Evolutionary conservation across 64 coral and sea anemone species (phyloP).

Genomic region (Dendronephthya gigantea): DNA sequence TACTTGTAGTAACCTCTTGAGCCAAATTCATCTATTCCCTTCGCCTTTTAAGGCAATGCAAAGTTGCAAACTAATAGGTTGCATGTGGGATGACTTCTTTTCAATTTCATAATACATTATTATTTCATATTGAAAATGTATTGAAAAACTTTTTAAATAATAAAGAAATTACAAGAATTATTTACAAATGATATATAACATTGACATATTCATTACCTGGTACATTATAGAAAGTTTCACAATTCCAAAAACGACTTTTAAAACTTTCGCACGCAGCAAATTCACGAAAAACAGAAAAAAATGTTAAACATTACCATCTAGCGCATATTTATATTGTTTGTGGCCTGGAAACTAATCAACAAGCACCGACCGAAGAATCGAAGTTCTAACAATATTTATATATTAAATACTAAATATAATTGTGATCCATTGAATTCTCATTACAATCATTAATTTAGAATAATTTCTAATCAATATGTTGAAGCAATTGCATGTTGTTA

Average conservation of each 20-base stretch:
- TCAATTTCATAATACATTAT: not conserved
- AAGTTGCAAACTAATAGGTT: not conserved
- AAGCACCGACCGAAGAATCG: not conserved
- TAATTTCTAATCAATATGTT: not conserved
- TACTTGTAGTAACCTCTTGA: not conserved
- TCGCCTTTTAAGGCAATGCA: not conserved
- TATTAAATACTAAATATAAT: conserved; percentile 25
- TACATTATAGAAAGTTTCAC: not conserved
- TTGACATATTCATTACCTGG: not conserved
- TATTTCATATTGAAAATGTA: not conserved
- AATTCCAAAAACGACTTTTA: not conserved
- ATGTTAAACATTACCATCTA: not conserved
- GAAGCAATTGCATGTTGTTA: not conserved
- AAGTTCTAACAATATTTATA: not conserved
- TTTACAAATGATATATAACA: not conserved
- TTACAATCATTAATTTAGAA: not conserved
- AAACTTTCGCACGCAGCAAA: not conserved
- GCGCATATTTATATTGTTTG: not conserved
- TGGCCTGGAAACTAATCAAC: not conserved
- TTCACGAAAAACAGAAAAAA: not conserved
- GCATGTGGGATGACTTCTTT: not conserved
- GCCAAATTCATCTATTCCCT: not conserved
- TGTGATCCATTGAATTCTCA: not conserved
- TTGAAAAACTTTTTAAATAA: not conserved
- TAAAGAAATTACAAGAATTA: not conserved